Conservation (phyloP, 2,113 vertebrate genomes). For the Mus pahari region DNA sequence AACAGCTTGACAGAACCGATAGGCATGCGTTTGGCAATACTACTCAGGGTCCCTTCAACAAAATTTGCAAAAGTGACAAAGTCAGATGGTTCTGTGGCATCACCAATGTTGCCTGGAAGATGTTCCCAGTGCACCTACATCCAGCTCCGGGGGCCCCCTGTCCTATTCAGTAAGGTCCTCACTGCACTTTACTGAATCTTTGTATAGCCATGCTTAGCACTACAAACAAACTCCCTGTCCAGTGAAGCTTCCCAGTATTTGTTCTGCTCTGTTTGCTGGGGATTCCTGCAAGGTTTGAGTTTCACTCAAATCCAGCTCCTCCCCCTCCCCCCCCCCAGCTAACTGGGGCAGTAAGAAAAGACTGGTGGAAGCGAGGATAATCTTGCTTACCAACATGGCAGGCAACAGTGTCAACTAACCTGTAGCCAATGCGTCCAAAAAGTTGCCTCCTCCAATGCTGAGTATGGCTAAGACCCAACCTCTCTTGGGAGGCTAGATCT, state of each 20-base stretch:
- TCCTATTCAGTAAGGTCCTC: not conserved
- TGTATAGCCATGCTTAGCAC: not conserved
- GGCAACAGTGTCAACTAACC: not conserved
- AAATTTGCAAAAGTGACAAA: slow-evolving; percentile 32
- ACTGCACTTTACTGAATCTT: not conserved
- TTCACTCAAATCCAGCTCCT: not conserved
- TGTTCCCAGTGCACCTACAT: not conserved
- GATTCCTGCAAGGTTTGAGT: slow-evolving; percentile 56
- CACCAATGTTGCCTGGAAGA: not conserved
- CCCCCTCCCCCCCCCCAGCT: not conserved
- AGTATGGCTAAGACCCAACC: not conserved
- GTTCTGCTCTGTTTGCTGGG: slow-evolving; percentile 60
- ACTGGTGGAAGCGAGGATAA: no score
- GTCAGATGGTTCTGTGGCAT: not conserved
- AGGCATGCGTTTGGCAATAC: not conserved
- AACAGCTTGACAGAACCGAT: not conserved
- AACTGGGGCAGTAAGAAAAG: slow-evolving; percentile 54
- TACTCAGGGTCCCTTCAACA: no score
- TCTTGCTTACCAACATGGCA: not conserved
- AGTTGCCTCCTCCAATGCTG: not conserved
- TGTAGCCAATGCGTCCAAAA: not conserved
- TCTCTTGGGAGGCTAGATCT: not conserved
- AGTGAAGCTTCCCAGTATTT: slow-evolving; percentile 22
- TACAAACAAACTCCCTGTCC: not conserved
- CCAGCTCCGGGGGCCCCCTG: not conserved